phyloP scores from a whole-genome alignment of 2,113 vertebrate species.

The Pteropus alecto region DNA sequence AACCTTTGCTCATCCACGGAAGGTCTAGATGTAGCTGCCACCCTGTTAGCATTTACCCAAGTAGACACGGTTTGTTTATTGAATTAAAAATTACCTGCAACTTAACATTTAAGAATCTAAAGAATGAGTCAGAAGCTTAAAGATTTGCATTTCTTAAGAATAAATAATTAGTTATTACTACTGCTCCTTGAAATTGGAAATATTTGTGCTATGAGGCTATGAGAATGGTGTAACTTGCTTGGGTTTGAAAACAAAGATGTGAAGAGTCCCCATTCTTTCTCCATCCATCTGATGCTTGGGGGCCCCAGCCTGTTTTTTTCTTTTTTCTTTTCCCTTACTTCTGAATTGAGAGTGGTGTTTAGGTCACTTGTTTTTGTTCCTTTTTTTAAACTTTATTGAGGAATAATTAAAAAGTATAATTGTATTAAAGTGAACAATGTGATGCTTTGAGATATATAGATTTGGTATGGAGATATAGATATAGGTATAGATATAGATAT shows the following conservation, averaged over 20 bases:
- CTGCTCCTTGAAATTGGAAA: background rate
- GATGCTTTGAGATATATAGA: background rate
- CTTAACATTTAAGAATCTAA: background rate
- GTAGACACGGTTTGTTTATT: background rate
- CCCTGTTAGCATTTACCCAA: background rate
- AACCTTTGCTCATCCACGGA: background rate
- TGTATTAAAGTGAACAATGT: background rate
- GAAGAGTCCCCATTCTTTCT: background rate
- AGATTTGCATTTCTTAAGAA: background rate
- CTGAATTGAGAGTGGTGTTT: background rate
- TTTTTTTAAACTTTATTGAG: background rate
- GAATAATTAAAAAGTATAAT: background rate
- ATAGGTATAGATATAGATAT: background rate
- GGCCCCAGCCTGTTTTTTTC: background rate
- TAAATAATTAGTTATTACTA: conserved; percentile 6
- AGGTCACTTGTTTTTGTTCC: background rate
- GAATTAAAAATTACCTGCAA: background rate
- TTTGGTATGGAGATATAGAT: too few species aligned
- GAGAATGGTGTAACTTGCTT: background rate
- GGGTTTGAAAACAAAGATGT: background rate
- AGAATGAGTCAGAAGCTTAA: background rate
- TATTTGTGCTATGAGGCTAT: background rate
- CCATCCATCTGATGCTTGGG: background rate
- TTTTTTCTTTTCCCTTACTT: background rate
- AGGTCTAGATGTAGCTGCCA: background rate